Percentiles rank a stretch among this genome's conserved stretches.
Evolutionary conservation across 2,113 vertebrate species (phyloP).

Genomic region (Spizaetus ornatus): DNA sequence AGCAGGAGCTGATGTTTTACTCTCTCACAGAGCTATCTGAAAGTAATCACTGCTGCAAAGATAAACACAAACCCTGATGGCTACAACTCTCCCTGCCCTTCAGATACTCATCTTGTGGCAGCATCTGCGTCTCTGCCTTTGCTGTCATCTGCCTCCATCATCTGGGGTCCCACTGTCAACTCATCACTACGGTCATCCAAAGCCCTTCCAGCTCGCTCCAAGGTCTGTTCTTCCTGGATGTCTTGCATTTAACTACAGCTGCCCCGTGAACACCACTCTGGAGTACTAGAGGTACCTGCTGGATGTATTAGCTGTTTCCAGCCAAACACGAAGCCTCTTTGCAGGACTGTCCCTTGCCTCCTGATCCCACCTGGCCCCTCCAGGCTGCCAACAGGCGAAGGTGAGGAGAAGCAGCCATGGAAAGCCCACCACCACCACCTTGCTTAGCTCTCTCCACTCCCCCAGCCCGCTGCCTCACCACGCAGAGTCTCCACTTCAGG

Average conservation of each 20-base stretch:
- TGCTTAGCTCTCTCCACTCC: neutral
- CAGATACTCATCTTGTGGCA: neutral
- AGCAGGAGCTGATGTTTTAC: constrained; percentile 1
- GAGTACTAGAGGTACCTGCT: neutral
- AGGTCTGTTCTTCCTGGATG: neutral
- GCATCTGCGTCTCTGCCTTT: neutral
- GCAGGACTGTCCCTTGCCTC: neutral
- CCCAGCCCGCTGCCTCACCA: neutral
- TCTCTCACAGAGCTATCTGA: neutral
- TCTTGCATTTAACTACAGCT: neutral
- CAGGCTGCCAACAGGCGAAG: neutral
- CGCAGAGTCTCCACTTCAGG: neutral
- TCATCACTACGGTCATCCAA: neutral
- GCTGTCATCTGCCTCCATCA: neutral
- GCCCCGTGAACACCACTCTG: neutral
- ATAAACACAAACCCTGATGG: neutral
- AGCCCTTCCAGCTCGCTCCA: neutral
- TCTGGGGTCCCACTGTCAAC: neutral
- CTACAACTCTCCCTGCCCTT: neutral
- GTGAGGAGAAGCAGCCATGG: neutral
- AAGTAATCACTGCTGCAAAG: constrained; percentile 47
- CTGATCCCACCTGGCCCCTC: rapidly evolving
- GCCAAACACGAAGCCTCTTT: neutral
- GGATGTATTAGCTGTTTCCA: neutral
- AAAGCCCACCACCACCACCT: neutral